These are phyloP conservation scores for Sitta europaea DNA, from an alignment of 2,113 vertebrate genomes.

Conservation along the genomic window DNA sequence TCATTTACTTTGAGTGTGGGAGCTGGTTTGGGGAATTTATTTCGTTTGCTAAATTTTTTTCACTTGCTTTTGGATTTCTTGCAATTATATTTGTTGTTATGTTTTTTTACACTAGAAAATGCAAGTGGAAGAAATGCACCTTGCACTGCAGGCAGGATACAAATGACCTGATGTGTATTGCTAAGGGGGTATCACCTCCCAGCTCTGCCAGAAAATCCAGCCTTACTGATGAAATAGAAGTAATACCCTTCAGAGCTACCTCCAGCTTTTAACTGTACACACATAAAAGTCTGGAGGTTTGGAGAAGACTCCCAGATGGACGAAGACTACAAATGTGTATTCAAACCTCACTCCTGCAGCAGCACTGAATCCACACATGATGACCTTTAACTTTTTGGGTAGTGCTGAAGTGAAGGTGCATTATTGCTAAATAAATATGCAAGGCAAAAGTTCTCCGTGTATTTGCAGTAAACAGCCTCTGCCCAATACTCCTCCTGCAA, in stretches of 20 bases:
- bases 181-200: neutral
- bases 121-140: neutral
- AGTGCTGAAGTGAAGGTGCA: neutral
- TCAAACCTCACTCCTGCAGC: neutral
- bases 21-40: neutral
- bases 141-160: neutral
- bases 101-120: neutral
- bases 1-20: neutral
- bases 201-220: neutral
- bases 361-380: neutral
- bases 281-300: neutral
- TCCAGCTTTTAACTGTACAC: neutral
- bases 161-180: neutral
- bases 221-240: neutral
- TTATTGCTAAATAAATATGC: constrained; percentile 28
- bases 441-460: neutral
- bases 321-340: neutral
- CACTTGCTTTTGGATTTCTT: neutral
- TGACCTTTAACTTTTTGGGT: constrained; percentile 8
- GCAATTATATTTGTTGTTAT: neutral
- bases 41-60: neutral
- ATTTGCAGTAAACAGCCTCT: neutral
- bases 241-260: neutral
- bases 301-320: neutral
- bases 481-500: constrained; percentile 13